Base-by-base conservation (phyloP, 2,113 vertebrate genomes). In the Rhabdornis inornatus region DNA sequence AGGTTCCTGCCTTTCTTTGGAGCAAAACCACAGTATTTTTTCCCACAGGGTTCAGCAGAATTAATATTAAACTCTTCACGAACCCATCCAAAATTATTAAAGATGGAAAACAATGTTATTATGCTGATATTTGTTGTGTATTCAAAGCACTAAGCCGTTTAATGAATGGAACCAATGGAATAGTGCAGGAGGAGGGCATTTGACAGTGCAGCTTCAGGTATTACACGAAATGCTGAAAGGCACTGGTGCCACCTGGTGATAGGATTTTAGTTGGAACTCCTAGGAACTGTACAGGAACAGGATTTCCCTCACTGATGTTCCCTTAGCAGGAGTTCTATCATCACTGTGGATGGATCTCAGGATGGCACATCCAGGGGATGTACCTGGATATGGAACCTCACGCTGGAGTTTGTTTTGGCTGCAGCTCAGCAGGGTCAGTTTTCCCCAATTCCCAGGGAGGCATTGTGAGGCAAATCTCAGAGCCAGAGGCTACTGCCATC, bases 41-140 rank as follows among this genome's bases (percentile, higher is more conserved):
- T 8, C 15, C 19, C 25, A 10, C 14, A 7, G 0, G 4, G 14
- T 20, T 16, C 3, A 0, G 2, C 2, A 2, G 31, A 49, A 33
- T 15, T 13, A 24, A 12, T 9, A 47, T 5, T 35, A 12, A 61
- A 24, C 4, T 76, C 35, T 72, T 31, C 15, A n/a, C 23, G 23
- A 63, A 30, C 8, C 14, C 12, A 30, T 20, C 21, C 5, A 55
- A 52, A 80, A 71, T 7, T 10, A 33, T 18, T 2, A 18, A 71
- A 61, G 64, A 35, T 1, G 5, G 6, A 16, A 72, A 57, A 21
- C 2, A 53, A 12, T 8, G 15, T 5, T 39, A 2, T 27, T 30
- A 30, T 19, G 40, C 9, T 9, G 23, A 5, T 33, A 44, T 0
- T 3, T 7, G 2, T 12, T 12, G 28, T 44, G 45, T 24, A 42